These are phyloP conservation scores for Toxotes chatareus DNA, from an alignment of 2,113 vertebrate genomes.

Conservation along the genomic window DNA sequence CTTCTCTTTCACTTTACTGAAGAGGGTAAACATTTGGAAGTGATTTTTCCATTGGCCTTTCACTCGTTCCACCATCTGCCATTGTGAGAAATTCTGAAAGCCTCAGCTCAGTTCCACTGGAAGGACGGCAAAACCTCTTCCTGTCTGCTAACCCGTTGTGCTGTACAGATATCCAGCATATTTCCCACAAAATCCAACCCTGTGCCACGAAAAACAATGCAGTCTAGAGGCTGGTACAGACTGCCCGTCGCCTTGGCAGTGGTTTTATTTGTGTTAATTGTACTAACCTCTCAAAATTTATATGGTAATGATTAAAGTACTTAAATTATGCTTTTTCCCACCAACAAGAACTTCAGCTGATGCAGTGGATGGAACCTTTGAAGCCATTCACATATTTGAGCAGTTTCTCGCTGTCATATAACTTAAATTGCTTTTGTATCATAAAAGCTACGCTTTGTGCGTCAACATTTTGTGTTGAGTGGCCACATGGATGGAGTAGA, in stretches of 20 bases:
- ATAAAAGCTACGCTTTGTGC: not conserved
- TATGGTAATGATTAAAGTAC: constrained; percentile 20
- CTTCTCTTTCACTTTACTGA: constrained; percentile 60
- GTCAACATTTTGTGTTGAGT: not conserved
- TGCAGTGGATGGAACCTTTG: not conserved
- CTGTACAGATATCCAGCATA: constrained; percentile 41
- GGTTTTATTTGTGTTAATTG: constrained; percentile 42
- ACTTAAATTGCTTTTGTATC: not conserved
- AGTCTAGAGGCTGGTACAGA: not conserved
- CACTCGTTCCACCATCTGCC: constrained; percentile 53
- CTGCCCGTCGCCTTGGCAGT: constrained; percentile 26
- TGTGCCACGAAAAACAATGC: constrained; percentile 31
- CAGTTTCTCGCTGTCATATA: not conserved
- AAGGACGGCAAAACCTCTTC: constrained; percentile 40
- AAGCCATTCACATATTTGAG: constrained; percentile 4
- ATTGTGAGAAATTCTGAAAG: constrained; percentile 46
- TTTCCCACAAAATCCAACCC: constrained; percentile 45
- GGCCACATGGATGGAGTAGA: not conserved
- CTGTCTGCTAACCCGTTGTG: constrained; percentile 24
- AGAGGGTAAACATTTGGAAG: constrained; percentile 75
- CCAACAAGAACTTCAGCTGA: not conserved
- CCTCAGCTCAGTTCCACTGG: constrained; percentile 47
- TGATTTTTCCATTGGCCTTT: constrained; percentile 73
- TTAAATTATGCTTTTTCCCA: constrained; percentile 6
- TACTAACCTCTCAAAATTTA: constrained; percentile 18